phyloP scores from a whole-genome alignment of 2,113 vertebrate species.

The Mungos mungo region DNA sequence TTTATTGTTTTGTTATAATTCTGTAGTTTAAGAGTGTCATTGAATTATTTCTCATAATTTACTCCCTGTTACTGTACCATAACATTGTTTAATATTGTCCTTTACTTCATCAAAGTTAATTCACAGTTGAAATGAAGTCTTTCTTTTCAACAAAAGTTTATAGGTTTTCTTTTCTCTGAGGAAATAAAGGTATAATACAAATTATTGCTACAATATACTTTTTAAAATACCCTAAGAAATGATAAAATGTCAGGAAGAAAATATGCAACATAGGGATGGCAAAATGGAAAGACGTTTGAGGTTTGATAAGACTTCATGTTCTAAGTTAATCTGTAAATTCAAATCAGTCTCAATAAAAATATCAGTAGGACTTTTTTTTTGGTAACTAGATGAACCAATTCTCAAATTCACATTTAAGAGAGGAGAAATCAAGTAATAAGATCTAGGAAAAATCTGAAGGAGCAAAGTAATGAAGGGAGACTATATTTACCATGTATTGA shows the following conservation, averaged over 20 bases:
- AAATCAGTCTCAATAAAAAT: neutral
- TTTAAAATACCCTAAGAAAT: neutral
- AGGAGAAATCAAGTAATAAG: neutral
- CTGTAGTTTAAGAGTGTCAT: neutral
- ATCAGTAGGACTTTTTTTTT: neutral
- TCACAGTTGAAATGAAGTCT: neutral
- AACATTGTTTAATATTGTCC: neutral
- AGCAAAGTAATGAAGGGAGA: neutral
- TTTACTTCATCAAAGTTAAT: conserved; percentile 19
- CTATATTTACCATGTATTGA: neutral
- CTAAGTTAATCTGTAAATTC: conserved; percentile 11
- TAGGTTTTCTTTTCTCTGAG: neutral
- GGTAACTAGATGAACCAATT: neutral
- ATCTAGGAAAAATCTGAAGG: neutral
- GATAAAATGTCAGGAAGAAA: neutral
- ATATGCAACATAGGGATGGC: neutral
- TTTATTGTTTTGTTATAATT: neutral
- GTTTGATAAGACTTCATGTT: neutral
- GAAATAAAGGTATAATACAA: neutral
- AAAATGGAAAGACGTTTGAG: neutral
- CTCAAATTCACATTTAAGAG: neutral
- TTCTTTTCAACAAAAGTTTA: neutral
- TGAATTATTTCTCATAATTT: neutral
- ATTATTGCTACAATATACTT: conserved; percentile 29
- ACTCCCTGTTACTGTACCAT: neutral